Evolutionary conservation across 2,797 vertebrate species (phyloP).

Genomic region (Hyperoplus lanceolatus): DNA sequence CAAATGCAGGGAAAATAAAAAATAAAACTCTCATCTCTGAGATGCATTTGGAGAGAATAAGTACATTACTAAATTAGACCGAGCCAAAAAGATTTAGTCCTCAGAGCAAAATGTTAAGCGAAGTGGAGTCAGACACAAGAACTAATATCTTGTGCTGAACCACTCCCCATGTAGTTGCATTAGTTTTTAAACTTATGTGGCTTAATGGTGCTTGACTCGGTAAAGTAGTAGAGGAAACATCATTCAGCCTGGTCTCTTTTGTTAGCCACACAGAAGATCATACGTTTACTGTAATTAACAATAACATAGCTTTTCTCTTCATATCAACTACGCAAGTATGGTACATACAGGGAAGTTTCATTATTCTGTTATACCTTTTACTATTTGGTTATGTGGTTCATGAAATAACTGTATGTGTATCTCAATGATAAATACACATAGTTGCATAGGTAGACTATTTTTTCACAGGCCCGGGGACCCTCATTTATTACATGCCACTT

Average conservation of each 20-base stretch:
- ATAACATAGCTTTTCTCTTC: conserved; percentile 11
- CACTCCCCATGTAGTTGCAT: conserved; percentile 45
- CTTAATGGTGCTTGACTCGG: conserved; percentile 58
- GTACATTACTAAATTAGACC: conserved; percentile 72
- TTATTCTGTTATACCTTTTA: neutral
- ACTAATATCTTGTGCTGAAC: conserved; percentile 66
- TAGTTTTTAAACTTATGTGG: conserved; percentile 59
- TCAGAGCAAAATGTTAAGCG: conserved; percentile 63
- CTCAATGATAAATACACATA: neutral
- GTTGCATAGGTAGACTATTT: neutral
- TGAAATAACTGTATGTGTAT: neutral
- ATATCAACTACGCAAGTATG: conserved; percentile 4
- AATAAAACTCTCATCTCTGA: conserved; percentile 62
- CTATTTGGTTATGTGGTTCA: neutral
- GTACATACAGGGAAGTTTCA: neutral
- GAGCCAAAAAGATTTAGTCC: conserved; percentile 74
- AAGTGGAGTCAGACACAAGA: conserved; percentile 62
- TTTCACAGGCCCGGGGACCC: conserved; percentile 14
- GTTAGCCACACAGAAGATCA: conserved; percentile 28
- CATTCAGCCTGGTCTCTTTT: conserved; percentile 20
- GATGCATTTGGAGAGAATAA: conserved; percentile 69
- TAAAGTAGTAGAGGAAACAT: conserved; percentile 35
- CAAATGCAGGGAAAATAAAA: conserved; percentile 60
- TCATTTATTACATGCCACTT: conserved; percentile 21
- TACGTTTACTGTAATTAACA: conserved; percentile 33